Conservation (phyloP, 2,797 vertebrate species). For the Taenioides sp. region DNA sequence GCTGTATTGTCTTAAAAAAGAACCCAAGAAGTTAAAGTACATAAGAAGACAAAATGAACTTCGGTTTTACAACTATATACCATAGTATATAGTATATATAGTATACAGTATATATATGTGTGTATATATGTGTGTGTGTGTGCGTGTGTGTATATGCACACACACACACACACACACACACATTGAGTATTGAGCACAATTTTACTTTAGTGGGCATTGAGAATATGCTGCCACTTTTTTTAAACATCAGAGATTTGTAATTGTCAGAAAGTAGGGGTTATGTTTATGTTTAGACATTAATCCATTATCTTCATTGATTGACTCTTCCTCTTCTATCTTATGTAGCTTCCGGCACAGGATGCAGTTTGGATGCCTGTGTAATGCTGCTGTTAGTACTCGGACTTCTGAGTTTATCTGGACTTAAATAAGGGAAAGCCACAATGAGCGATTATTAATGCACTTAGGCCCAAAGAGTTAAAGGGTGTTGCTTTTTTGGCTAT, state of each 20-base stretch:
- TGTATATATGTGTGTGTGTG: too few species aligned
- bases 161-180: too few species aligned
- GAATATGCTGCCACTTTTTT: background rate
- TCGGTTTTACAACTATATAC: too few species aligned
- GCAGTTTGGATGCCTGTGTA: slow-evolving; percentile 14
- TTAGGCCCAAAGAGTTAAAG: slow-evolving; percentile 19
- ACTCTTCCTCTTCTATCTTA: background rate
- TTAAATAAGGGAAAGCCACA: slow-evolving; percentile 24
- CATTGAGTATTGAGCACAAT: background rate
- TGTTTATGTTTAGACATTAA: background rate
- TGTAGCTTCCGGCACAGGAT: slow-evolving; percentile 2
- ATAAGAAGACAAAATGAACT: too few species aligned
- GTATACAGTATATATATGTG: too few species aligned
- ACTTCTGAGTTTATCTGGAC: slow-evolving; percentile 12
- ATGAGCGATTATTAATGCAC: slow-evolving; percentile 21
- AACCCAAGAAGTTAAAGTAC: too few species aligned
- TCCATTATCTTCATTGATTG: background rate
- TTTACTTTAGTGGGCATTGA: background rate
- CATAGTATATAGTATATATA: too few species aligned
- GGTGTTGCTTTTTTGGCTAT: slow-evolving; percentile 24
- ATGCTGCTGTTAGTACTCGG: slow-evolving; percentile 34
- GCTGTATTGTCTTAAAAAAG: too few species aligned
- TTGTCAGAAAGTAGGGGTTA: background rate
- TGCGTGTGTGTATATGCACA: too few species aligned
- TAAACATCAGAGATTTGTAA: background rate